Evolutionary conservation across 2,888 invertebrate genomes (phyloP).

Genomic region (Dinocampus coccinellae): DNA sequence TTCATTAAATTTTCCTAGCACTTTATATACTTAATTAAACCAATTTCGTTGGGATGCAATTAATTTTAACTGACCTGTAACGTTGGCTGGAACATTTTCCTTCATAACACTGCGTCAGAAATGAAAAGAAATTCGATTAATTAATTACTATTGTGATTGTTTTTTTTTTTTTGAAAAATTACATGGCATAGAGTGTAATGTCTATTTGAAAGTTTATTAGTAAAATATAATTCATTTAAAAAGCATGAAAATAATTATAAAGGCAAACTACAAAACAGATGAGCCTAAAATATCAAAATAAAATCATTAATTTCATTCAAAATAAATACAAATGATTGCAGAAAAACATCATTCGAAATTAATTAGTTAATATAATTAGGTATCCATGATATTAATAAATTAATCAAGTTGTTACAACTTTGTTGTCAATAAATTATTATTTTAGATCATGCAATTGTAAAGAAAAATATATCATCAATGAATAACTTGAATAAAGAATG

Average conservation of each 20-base stretch:
- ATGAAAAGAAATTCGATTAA: slow-evolving; percentile 26
- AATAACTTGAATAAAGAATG: background rate
- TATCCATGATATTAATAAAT: background rate
- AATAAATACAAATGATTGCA: background rate
- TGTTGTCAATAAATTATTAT: background rate
- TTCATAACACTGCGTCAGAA: slow-evolving; percentile 51
- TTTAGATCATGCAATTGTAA: background rate
- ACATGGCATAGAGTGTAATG: slow-evolving; percentile 9
- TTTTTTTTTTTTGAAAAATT: background rate
- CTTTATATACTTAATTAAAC: slow-evolving; percentile 34
- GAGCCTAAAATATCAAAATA: too few species aligned
- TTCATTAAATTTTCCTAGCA: background rate
- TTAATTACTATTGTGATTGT: background rate
- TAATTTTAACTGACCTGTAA: slow-evolving; percentile 40
- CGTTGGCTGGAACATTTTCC: slow-evolving; percentile 49
- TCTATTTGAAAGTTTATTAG: slow-evolving; percentile 20
- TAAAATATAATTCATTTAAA: background rate
- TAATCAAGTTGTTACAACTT: background rate
- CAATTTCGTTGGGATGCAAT: slow-evolving; percentile 33
- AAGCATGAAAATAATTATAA: background rate
- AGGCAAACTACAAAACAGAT: too few species aligned
- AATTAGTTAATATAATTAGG: background rate
- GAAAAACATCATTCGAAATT: background rate
- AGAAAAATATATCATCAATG: background rate
- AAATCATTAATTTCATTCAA: too few species aligned